Conservation (phyloP, 2,888 invertebrate genomes). For the Mimumesa dahlbomi region DNA sequence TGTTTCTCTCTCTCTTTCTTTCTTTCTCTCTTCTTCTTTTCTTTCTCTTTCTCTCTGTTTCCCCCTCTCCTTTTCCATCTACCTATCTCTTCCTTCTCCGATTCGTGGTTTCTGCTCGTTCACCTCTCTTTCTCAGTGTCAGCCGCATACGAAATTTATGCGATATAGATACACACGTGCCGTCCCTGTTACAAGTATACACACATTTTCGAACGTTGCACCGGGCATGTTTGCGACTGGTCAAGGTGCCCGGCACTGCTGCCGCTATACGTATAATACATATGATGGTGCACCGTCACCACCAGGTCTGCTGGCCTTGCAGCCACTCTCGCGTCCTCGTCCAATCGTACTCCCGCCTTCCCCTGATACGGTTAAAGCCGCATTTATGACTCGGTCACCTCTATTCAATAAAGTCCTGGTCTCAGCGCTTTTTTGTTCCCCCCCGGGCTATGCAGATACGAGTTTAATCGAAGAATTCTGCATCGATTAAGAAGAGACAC, state of each 20-base stretch:
- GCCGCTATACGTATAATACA: conserved; percentile 30
- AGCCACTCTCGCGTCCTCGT: conserved; percentile 56
- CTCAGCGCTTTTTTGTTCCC: too few species aligned
- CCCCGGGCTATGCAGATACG: too few species aligned
- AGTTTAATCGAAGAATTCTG: too few species aligned
- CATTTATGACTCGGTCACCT: conserved; percentile 33
- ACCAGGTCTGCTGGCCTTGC: conserved; percentile 63
- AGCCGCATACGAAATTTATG: conserved; percentile 32
- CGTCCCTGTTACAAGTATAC: not conserved
- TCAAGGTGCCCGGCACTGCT: conserved; percentile 70
- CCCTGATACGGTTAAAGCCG: conserved; percentile 45
- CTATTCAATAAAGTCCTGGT: not conserved
- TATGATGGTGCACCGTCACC: too few species aligned
- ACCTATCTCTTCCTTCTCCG: too few species aligned
- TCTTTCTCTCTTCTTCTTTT: not conserved
- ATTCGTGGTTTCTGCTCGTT: too few species aligned
- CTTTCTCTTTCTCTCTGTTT: not conserved
- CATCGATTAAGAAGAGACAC: too few species aligned
- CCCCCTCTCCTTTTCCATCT: not conserved
- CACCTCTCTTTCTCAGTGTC: not conserved
- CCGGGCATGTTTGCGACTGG: conserved; percentile 68
- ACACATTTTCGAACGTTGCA: conserved; percentile 67
- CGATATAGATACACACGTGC: conserved; percentile 15
- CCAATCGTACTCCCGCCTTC: conserved; percentile 39
- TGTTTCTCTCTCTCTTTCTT: conserved; percentile 8